These are phyloP conservation scores for Furcula furcula DNA, from an alignment of 2,888 invertebrate species.

Conservation along the genomic window DNA sequence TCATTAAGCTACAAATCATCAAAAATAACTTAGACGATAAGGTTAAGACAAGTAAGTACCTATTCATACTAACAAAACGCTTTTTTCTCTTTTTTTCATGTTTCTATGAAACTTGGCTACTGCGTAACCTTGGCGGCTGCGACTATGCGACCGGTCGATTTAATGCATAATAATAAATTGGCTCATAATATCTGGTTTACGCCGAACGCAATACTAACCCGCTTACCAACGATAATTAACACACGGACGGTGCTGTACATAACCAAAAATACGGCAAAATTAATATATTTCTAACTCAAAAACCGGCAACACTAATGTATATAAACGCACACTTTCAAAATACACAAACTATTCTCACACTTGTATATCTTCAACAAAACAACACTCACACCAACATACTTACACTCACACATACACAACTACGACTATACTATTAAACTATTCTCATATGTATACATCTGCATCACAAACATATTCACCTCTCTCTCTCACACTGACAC, in stretches of 20 bases:
- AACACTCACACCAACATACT: not conserved
- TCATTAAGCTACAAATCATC: slow-evolving; percentile 20
- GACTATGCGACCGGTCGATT: slow-evolving; percentile 53
- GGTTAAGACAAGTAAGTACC: slow-evolving; percentile 51
- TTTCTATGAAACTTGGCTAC: slow-evolving; percentile 80
- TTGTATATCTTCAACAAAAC: not conserved
- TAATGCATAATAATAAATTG: slow-evolving; percentile 57
- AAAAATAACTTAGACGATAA: slow-evolving; percentile 38
- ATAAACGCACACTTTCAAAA: slow-evolving; percentile 3
- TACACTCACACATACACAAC: slow-evolving; percentile 3
- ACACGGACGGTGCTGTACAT: slow-evolving; percentile 48
- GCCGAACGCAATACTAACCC: slow-evolving; percentile 74
- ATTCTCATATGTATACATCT: too few species aligned
- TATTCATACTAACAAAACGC: slow-evolving; percentile 79
- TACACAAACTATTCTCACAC: not conserved
- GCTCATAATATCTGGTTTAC: slow-evolving; percentile 80
- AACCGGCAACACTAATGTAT: too few species aligned
- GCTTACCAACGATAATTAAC: slow-evolving; percentile 59
- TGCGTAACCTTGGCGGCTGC: slow-evolving; percentile 42
- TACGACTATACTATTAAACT: not conserved
- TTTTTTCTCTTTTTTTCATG: slow-evolving; percentile 79
- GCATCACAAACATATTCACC: not conserved
- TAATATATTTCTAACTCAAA: too few species aligned
- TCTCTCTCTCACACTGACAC: too few species aligned
- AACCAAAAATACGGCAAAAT: slow-evolving; percentile 5